Evolutionary conservation across 2,113 vertebrate species (phyloP), one percentile per base, ranked within the genome.

Genomic region (Trinectes maculatus): DNA sequence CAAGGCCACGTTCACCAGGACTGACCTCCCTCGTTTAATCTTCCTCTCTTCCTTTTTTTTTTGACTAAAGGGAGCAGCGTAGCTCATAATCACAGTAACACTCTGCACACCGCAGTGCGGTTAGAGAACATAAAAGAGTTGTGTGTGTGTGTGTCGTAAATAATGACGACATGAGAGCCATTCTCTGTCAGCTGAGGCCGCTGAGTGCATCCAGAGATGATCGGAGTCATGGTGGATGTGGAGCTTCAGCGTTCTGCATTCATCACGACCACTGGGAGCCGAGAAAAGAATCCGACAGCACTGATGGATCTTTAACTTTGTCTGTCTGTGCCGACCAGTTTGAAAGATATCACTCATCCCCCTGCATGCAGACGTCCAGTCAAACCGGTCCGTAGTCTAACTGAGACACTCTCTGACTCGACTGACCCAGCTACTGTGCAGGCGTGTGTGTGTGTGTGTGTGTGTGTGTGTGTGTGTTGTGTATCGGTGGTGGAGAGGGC

Each of bases 41-140:
- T 58, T 82, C n/a, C n/a, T n/a, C n/a, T n/a, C n/a, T n/a, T n/a
- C n/a, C n/a, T 85, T 89, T 71, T 90, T 91, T 90, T 90, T 90
- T 91, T 90, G 83, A 89, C 83, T 84, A 63, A 83, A 77, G 74
- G 73, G 66, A 79, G 80, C 77, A 59, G 67, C 62, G 69, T 40
- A 16, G 43, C 79, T 83, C 74, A 25, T 46, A 64, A 82, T 87
- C 85, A 71, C 31, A 56, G 70, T 69, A 79, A 71, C 54, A 12
- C 34, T 72, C 58, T 56, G 61, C 44, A 28, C 66, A 11, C 58
- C 46, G 57, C 78, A 62, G 64, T 54, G 58, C 77, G 68, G 74
- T 81, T 81, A 70, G 77, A 85, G 74, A 79, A 77, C 74, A 76
- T 59, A 57, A 66, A 47, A 25, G 70, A 33, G 63, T 67, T 83